Conservation (phyloP, 2,888 invertebrate species). For the Pandemis corylana region DNA sequence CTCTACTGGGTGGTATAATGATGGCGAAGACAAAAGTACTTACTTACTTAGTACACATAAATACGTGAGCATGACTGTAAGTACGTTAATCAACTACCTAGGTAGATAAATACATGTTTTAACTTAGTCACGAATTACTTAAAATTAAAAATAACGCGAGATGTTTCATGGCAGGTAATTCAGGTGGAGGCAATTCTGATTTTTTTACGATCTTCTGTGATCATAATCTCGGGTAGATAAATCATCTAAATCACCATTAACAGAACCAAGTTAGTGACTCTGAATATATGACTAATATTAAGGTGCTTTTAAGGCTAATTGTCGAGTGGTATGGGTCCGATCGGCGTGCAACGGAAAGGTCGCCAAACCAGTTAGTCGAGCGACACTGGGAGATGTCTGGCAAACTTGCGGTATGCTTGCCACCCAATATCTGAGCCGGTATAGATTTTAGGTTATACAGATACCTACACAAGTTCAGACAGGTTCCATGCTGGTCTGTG, state of each 20-base stretch:
- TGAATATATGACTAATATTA: slow-evolving; percentile 14
- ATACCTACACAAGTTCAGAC: neutral
- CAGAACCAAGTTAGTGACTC: neutral
- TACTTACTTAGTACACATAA: no score
- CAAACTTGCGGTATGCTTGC: slow-evolving; percentile 48
- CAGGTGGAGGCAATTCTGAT: no score
- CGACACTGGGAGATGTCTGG: slow-evolving; percentile 66
- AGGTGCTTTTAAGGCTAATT: slow-evolving; percentile 36
- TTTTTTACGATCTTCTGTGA: neutral
- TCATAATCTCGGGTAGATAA: neutral
- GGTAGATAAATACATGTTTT: no score
- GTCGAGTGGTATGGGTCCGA: slow-evolving; percentile 55
- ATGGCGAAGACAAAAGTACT: no score
- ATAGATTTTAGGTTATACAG: neutral
- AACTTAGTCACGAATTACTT: no score
- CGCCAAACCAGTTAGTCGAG: slow-evolving; percentile 78
- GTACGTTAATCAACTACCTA: neutral
- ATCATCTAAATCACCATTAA: neutral
- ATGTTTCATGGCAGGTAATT: no score
- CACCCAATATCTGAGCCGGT: slow-evolving; percentile 23
- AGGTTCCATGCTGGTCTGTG: no score
- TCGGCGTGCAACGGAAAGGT: slow-evolving; percentile 73
- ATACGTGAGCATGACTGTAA: no score
- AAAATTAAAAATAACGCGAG: no score
- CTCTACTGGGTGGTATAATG: no score